A percentile compares a stretch with the other conserved stretches of the same genome.
Evolutionary conservation across 1,140 invertebrate species (phyloP).

Genomic region (Drosophila ercepeae): DNA sequence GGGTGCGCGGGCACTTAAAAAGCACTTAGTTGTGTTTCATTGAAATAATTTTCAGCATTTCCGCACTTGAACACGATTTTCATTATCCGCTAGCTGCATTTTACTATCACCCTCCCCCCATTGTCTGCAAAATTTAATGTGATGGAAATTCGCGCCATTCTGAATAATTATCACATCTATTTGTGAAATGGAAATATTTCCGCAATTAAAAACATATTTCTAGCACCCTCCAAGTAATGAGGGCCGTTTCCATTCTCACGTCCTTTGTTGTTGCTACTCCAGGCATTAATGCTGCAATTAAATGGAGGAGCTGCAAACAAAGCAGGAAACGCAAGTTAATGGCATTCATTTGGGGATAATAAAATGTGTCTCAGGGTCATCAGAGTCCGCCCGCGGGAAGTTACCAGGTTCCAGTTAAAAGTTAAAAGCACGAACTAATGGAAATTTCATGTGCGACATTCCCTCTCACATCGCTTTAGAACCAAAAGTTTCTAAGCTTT

Average conservation of each 20-base stretch:
- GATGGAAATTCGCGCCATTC: constrained; percentile 72
- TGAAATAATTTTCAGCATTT: constrained; percentile 79
- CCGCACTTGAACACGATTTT: constrained; percentile 63
- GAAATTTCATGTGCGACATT: no score
- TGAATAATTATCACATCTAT: constrained; percentile 76
- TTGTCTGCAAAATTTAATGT: constrained; percentile 78
- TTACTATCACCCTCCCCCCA: constrained; percentile 50
- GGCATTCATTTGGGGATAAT: not conserved
- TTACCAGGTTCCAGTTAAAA: no score
- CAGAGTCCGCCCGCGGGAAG: not conserved
- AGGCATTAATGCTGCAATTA: constrained; percentile 58
- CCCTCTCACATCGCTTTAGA: no score
- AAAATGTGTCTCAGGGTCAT: constrained; percentile 1
- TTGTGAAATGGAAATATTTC: constrained; percentile 70
- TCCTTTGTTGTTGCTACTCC: constrained; percentile 45
- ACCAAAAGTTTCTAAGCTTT: no score
- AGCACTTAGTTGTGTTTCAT: constrained; percentile 72
- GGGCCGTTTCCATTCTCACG: constrained; percentile 19
- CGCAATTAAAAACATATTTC: constrained; percentile 77
- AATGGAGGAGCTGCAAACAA: constrained; percentile 14
- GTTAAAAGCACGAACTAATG: no score
- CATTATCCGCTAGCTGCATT: constrained; percentile 64
- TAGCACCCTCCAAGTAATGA: constrained; percentile 65
- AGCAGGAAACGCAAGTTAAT: constrained; percentile 20
- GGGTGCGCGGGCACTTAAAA: constrained; percentile 52